Evolutionary conservation across 2,888 invertebrate genomes (phyloP).

Genomic region (Periphyllus acericola): DNA sequence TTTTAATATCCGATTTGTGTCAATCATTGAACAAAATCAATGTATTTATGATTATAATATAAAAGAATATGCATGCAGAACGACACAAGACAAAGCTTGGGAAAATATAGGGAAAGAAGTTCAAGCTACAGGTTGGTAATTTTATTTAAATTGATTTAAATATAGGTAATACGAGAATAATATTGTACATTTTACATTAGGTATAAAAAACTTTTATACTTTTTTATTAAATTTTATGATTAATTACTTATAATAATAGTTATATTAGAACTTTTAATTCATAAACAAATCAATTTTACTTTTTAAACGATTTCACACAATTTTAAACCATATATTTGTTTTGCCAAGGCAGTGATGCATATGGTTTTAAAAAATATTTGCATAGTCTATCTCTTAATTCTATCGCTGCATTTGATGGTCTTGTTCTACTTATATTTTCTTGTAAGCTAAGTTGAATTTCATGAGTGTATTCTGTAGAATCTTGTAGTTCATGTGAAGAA

Average conservation of each 20-base stretch:
- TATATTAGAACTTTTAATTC: no score
- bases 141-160: not conserved
- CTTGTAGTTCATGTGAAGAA: not conserved
- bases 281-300: no score
- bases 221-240: not conserved
- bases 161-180: not conserved
- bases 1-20: not conserved
- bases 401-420: constrained; percentile 21
- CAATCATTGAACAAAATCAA: not conserved
- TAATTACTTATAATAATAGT: not conserved
- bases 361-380: constrained; percentile 43
- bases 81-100: not conserved
- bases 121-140: not conserved
- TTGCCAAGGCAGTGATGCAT: constrained; percentile 15
- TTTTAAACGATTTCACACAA: no score
- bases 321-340: no score
- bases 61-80: not conserved
- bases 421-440: constrained; percentile 19
- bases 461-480: no score
- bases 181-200: not conserved
- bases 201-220: not conserved
- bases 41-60: constrained; percentile 6
- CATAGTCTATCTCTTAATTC: constrained; percentile 15
- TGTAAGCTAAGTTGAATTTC: no score
- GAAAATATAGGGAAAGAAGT: constrained; percentile 3